These are phyloP conservation scores for Lichenostomus cassidix DNA, from an alignment of 2,113 vertebrate species.

Conservation along the genomic window DNA sequence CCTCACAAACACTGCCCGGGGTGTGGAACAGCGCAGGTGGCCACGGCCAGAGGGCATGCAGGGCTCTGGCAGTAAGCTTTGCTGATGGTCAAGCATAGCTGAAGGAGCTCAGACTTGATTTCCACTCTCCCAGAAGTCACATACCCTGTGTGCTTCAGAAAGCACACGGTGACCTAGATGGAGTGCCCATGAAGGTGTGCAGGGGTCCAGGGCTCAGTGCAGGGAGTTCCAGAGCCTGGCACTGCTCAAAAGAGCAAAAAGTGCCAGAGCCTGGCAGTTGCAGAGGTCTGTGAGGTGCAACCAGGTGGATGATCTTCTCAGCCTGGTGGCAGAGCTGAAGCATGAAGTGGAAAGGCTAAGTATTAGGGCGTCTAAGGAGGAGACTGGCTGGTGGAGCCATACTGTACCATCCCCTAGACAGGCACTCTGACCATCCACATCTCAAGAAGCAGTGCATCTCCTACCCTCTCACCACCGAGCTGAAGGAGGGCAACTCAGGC, in stretches of 20 bases:
- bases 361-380: too few relatives aligned
- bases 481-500: not conserved
- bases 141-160: rapidly evolving
- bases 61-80: not conserved
- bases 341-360: not conserved
- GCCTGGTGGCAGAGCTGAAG: not conserved
- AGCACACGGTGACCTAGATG: rapidly evolving
- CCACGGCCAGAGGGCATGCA: rapidly evolving
- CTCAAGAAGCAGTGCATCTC: not conserved
- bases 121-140: not conserved
- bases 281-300: rapidly evolving
- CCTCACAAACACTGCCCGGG: rapidly evolving
- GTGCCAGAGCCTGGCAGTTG: not conserved
- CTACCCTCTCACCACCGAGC: too few relatives aligned
- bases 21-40: rapidly evolving
- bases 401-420: too few relatives aligned
- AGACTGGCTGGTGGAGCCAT: not conserved
- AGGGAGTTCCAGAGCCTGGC: too few relatives aligned
- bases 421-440: too few relatives aligned
- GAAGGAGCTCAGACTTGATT: not conserved
- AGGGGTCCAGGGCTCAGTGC: rapidly evolving
- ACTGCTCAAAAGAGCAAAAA: not conserved
- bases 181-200: rapidly evolving
- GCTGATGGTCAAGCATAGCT: rapidly evolving
- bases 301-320: not conserved